A percentile compares a stretch with the other conserved stretches of the same genome.
phyloP scores from a whole-genome alignment of 2,888 invertebrate species.

The Cerastis rubricosa region DNA sequence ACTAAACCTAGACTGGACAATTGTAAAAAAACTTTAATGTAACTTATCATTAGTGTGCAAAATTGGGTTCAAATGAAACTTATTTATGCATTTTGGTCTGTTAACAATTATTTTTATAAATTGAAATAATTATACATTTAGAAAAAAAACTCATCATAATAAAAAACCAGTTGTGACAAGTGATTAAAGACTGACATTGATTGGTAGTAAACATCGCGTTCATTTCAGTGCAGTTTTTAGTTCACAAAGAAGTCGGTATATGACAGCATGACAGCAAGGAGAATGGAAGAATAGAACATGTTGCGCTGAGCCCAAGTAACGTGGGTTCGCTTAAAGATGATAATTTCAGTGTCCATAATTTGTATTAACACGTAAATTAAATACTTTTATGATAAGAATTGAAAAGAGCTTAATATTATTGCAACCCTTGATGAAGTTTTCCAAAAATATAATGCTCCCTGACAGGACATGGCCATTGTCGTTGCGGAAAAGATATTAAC shows the following conservation, averaged over 20 bases:
- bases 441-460: background rate
- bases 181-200: conserved; percentile 15
- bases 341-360: background rate
- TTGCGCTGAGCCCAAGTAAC: background rate
- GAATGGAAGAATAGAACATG: background rate
- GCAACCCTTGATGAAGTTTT: background rate
- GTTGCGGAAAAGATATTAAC: background rate
- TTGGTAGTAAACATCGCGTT: background rate
- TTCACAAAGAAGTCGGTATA: background rate
- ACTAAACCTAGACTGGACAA: conserved; percentile 73
- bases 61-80: background rate
- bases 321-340: background rate
- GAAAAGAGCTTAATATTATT: background rate
- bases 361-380: too few relatives aligned
- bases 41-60: conserved; percentile 45
- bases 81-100: conserved; percentile 28
- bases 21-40: conserved; percentile 70
- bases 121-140: background rate
- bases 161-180: conserved; percentile 4
- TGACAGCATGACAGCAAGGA: background rate
- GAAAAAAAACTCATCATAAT: background rate
- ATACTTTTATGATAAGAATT: background rate
- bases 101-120: conserved; percentile 1
- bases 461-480: background rate
- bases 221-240: background rate